phyloP scores from a whole-genome alignment of 2,888 invertebrate species.

The Cyclophora punctaria region DNA sequence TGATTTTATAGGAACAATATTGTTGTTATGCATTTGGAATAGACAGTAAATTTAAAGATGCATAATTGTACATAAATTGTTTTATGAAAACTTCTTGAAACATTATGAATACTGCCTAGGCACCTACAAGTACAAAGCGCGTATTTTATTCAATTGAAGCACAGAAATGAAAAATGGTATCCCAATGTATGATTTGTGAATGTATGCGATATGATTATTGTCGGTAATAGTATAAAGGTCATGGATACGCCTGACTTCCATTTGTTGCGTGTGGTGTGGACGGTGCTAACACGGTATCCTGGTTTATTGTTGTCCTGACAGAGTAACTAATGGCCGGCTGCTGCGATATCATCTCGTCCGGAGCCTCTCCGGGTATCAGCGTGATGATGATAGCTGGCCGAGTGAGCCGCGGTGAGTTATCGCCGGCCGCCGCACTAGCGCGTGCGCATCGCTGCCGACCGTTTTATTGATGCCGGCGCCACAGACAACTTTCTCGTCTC shows the following conservation, averaged over 20 bases:
- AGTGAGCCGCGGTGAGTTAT: constrained; percentile 49
- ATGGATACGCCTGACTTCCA: constrained; percentile 49
- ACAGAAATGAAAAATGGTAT: constrained; percentile 28
- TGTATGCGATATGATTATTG: constrained; percentile 31
- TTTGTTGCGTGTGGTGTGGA: constrained; percentile 46
- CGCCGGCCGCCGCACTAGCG: constrained; percentile 32
- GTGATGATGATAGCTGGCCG: constrained; percentile 42
- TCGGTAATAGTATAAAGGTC: constrained; percentile 43
- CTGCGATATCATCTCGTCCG: constrained; percentile 48
- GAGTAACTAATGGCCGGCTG: constrained; percentile 53
- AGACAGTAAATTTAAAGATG: no score
- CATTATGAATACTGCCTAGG: no score
- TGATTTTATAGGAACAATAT: not conserved
- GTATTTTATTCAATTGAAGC: no score
- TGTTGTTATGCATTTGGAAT: no score
- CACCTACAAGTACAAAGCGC: no score
- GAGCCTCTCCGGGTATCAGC: constrained; percentile 44
- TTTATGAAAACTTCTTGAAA: no score
- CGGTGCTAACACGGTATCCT: constrained; percentile 52
- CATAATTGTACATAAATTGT: no score
- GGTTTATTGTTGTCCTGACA: constrained; percentile 63
- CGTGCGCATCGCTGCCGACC: constrained; percentile 49
- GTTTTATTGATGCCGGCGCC: constrained; percentile 72
- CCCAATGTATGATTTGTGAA: constrained; percentile 34
- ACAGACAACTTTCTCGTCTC: constrained; percentile 68